Percentiles rank a stretch among this genome's conserved stretches.
Conservation (phyloP, 1,140 invertebrate genomes). For the Lucilia sericata region DNA sequence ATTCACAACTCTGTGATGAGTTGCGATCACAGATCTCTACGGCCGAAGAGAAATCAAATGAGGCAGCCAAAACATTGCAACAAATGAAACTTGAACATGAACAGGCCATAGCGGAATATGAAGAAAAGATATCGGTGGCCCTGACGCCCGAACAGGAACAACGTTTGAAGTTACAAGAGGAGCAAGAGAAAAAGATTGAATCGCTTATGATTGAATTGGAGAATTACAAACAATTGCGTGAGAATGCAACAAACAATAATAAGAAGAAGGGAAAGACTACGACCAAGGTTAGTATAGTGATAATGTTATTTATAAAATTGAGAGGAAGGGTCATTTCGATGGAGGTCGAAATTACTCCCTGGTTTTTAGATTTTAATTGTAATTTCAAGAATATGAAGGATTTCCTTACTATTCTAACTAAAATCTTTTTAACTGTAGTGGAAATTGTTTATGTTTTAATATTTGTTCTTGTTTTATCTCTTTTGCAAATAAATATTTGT, state of each 20-base stretch:
- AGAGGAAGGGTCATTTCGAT: too few species aligned
- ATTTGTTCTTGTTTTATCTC: not conserved
- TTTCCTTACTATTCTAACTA: too few species aligned
- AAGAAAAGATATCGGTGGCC: conserved; percentile 68
- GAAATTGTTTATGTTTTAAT: not conserved
- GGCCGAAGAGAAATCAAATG: conserved; percentile 48
- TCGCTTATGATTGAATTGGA: conserved; percentile 65
- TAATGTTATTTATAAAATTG: too few species aligned
- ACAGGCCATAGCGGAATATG: conserved; percentile 64
- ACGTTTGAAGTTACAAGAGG: conserved; percentile 65
- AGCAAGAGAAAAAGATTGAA: conserved; percentile 64
- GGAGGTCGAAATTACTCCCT: too few species aligned
- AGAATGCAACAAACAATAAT: conserved; percentile 54
- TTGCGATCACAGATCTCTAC: conserved; percentile 52
- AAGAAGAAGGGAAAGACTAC: conserved; percentile 44
- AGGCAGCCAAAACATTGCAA: conserved; percentile 49
- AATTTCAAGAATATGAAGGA: too few species aligned
- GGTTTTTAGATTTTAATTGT: too few species aligned
- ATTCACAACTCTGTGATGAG: conserved; percentile 34
- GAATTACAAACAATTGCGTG: conserved; percentile 58
- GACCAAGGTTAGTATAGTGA: conserved; percentile 5
- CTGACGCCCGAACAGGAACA: conserved; percentile 43
- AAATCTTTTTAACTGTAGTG: not conserved
- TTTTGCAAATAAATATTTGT: not conserved
- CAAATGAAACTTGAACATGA: conserved; percentile 54